Percentiles rank a stretch among this genome's conserved stretches.
Evolutionary conservation across 2,888 invertebrate genomes (phyloP).

Genomic region (Synanthedon vespiformis): DNA sequence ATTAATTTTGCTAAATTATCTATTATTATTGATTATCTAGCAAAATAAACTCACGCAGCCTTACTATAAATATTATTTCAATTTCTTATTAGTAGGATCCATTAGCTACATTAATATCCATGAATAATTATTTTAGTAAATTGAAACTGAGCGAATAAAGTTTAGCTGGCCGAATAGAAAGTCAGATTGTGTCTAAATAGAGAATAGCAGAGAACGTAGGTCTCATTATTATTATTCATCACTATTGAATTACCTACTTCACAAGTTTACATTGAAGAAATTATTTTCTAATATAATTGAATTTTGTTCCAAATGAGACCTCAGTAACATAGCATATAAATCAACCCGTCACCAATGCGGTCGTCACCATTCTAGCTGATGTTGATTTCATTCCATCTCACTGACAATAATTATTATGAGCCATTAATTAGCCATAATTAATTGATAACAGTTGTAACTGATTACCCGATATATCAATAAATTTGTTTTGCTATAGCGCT

Average conservation of each 20-base stretch:
- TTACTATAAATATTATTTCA: too few relatives aligned
- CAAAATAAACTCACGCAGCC: too few relatives aligned
- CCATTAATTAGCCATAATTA: slow-evolving; percentile 9
- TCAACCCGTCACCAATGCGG: slow-evolving; percentile 2
- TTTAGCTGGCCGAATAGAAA: slow-evolving; percentile 6
- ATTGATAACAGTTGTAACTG: slow-evolving; percentile 8
- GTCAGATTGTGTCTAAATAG: neutral
- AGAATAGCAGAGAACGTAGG: neutral
- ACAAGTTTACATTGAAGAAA: too few relatives aligned
- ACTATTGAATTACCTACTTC: too few relatives aligned
- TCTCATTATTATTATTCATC: too few relatives aligned
- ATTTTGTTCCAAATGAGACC: too few relatives aligned
- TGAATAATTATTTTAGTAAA: slow-evolving; percentile 12
- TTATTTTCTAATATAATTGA: too few relatives aligned
- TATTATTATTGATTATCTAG: too few relatives aligned
- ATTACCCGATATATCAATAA: slow-evolving; percentile 1
- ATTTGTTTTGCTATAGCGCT: neutral
- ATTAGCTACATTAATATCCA: slow-evolving; percentile 5
- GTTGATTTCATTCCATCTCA: slow-evolving; percentile 5
- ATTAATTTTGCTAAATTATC: too few relatives aligned
- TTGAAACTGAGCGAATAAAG: slow-evolving; percentile 10
- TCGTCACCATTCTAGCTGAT: neutral
- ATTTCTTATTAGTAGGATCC: neutral
- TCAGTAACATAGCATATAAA: slow-evolving; percentile 3
- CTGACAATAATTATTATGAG: slow-evolving; percentile 3